Base-by-base conservation (phyloP, 2,888 invertebrate genomes). In the Spisula solida region DNA sequence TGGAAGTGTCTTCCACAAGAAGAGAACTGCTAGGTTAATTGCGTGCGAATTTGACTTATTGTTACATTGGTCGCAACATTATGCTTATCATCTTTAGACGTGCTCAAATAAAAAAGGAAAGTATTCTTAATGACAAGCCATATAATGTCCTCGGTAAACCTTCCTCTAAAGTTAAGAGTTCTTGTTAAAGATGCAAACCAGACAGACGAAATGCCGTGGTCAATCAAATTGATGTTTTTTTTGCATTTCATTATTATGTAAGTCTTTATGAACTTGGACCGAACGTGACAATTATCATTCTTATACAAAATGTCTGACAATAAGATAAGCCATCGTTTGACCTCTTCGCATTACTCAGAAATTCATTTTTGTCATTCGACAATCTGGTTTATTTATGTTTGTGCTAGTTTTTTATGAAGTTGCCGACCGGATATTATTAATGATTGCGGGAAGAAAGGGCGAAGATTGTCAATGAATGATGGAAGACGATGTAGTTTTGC, bases 291-390 rank as follows among this genome's bases (percentile, higher is more conserved):
- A n/a, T 25, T 8, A 66, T 66, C 25, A 66, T n/a, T 5, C n/a
- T 66, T n/a, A 66, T 25, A 25, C 60, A n/a, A 66, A 66, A 25
- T 66, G 60, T 20, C n/a, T 25, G 60, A 66, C 60, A 66, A 66
- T 66, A n/a, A 25, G 60, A 66, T 66, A 66, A 60, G 34, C 18
- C 14, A 75, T 34, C 75, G 20, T 75, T 31, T 75, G 34, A 75
- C 75, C 75, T 75, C 75, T 2, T 4, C 34, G 75, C 75, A 34
- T 75, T 75, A 75, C 41, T 5, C 75, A 75, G 18, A 34, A 20
- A 75, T 75, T 75, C 34, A 75, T 75, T 75, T n/a, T 75, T 75
- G 31, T 66, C 29, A 34, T 75, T 75, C 75, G 75, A 75, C 75
- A 75, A 75, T 75, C 14, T 18, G 75, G 34, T 31, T 75, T 70